Evolutionary conservation across 1,140 invertebrate species (phyloP), one percentile per base, ranked within the genome.

Genomic region (Sinonovacula constricta): DNA sequence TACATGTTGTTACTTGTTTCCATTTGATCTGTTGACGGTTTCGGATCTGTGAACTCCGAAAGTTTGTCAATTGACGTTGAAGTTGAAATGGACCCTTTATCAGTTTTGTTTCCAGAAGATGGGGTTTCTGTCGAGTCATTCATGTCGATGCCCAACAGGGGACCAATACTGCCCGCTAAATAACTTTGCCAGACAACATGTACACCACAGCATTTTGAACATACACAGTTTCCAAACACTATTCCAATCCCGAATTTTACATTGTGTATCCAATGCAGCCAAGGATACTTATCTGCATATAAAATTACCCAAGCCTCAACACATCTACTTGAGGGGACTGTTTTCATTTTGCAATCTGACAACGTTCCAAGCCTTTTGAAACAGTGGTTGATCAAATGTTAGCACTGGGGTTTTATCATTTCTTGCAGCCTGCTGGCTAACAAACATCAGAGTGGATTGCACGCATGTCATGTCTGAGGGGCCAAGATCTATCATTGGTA

Each of bases 101-200:
- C n/a, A n/a, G n/a, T n/a, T n/a, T n/a, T n/a, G n/a, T n/a, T n/a
- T n/a, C n/a, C n/a, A n/a, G n/a, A n/a, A n/a, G n/a, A n/a, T n/a
- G n/a, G n/a, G n/a, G n/a, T 15, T 70, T 7, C 26, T 80, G n/a
- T 14, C 81, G 10, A 24, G 56, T n/a, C 26, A 68, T 71, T 31
- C n/a, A 85, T 53, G 4, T 78, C 82, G 36, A 53, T 65, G 51
- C 85, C 79, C 14, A 85, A 74, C 4, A 86, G 78, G 28, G 90
- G 26, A 77, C 91, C 80, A 91, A 65, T 14, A 92, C 69, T 30
- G 88, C 86, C 85, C 91, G 82, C 28, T 87, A 71, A 80, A 89
- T 91, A 54, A 89, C 83, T 83, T 92, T 87, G 26, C 90, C 86
- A 53, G 60, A 76, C 57, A 92, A n/a, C n/a, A n/a, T n/a, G n/a